phyloP scores from a whole-genome alignment of 2,888 invertebrate genomes.

The Thymelicus lineola region DNA sequence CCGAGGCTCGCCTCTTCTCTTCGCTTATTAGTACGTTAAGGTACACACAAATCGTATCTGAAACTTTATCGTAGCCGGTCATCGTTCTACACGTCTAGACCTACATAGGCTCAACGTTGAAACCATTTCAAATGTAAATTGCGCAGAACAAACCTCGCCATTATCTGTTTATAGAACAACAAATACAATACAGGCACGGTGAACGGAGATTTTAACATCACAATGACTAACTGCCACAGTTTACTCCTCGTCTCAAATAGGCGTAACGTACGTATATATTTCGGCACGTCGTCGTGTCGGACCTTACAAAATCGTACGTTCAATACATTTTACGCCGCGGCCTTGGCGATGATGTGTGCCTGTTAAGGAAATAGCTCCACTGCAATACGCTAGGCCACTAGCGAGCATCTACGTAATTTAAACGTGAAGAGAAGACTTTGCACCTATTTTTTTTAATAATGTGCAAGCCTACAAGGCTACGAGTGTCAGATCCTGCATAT shows the following conservation, averaged over 20 bases:
- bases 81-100: neutral
- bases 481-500: too few relatives aligned
- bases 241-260: conserved; percentile 21
- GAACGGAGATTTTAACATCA: conserved; percentile 34
- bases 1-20: too few relatives aligned
- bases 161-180: conserved; percentile 34
- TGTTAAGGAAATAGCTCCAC: conserved; percentile 6
- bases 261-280: conserved; percentile 32
- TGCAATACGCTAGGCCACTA: neutral
- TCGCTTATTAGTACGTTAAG: too few relatives aligned
- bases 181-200: conserved; percentile 32
- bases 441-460: too few relatives aligned
- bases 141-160: conserved; percentile 19
- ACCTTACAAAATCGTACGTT: conserved; percentile 34
- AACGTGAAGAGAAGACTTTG: too few relatives aligned
- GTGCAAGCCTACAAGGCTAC: too few relatives aligned
- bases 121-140: conserved; percentile 31
- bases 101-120: neutral
- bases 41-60: too few relatives aligned
- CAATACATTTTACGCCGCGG: conserved; percentile 27
- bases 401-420: neutral
- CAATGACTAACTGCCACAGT: conserved; percentile 30
- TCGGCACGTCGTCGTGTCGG: conserved; percentile 19
- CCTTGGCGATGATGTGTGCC: conserved; percentile 23
- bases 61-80: neutral